These are phyloP conservation scores for Myripristis murdjan DNA, from an alignment of 2,797 vertebrate genomes.

Conservation along the genomic window DNA sequence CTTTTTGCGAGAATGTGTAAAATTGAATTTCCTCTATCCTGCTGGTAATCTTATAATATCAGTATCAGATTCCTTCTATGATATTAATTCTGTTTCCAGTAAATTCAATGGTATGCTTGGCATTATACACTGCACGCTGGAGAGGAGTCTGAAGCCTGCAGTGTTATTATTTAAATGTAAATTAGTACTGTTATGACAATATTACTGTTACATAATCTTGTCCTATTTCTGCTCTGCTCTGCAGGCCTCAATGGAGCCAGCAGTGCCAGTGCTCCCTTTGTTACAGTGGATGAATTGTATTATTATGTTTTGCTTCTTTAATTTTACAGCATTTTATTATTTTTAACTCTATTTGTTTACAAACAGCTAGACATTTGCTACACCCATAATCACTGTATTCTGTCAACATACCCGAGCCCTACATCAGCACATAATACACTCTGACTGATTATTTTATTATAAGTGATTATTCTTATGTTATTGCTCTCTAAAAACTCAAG, in stretches of 20 bases:
- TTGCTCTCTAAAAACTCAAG: too few relatives aligned
- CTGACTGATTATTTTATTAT: too few relatives aligned
- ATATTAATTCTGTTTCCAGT: background rate
- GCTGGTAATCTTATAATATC: background rate
- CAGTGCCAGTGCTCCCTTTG: constrained; percentile 25
- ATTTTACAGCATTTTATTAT: background rate
- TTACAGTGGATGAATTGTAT: constrained; percentile 18
- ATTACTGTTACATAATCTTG: constrained; percentile 53
- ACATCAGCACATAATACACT: too few relatives aligned
- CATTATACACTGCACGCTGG: background rate
- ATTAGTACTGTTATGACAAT: constrained; percentile 49
- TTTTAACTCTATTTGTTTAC: background rate
- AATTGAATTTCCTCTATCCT: background rate
- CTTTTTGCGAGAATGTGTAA: too few relatives aligned
- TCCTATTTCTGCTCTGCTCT: constrained; percentile 51
- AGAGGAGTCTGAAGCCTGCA: background rate
- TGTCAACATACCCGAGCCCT: too few relatives aligned
- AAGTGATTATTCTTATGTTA: too few relatives aligned
- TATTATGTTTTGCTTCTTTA: constrained; percentile 1
- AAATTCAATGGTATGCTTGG: background rate
- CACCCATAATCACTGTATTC: too few relatives aligned
- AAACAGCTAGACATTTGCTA: background rate
- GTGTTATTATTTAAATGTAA: constrained; percentile 42
- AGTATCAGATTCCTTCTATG: background rate
- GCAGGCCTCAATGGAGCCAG: constrained; percentile 23